Conservation (phyloP, 2,888 invertebrate species). For the Cheilosia vulpina region DNA sequence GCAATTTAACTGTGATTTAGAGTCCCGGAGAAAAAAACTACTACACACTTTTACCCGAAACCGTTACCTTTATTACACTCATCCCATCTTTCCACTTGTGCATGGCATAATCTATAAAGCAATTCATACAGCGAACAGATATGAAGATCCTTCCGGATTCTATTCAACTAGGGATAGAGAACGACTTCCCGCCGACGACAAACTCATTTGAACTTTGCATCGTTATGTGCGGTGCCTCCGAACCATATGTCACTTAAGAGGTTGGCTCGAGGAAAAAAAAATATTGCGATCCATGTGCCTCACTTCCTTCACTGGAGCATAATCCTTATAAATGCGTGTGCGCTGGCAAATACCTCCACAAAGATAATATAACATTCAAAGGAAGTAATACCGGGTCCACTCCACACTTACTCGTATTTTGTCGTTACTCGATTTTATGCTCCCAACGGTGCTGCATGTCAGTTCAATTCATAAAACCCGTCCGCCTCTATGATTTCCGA, state of each 20-base stretch:
- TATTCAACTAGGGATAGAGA: constrained; percentile 27
- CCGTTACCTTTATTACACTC: not conserved
- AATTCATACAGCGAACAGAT: constrained; percentile 34
- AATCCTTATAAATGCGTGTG: not conserved
- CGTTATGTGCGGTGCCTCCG: constrained; percentile 17
- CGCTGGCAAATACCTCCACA: constrained; percentile 15
- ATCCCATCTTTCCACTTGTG: constrained; percentile 10
- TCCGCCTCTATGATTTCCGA: constrained; percentile 28
- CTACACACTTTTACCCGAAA: not conserved
- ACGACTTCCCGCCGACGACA: constrained; percentile 37
- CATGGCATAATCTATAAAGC: constrained; percentile 33
- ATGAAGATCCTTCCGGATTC: constrained; percentile 51
- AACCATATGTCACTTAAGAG: constrained; percentile 38
- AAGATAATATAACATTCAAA: constrained; percentile 43
- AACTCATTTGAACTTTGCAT: constrained; percentile 52
- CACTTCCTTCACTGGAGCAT: constrained; percentile 19
- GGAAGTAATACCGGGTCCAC: constrained; percentile 44
- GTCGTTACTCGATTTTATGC: constrained; percentile 47
- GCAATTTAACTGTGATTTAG: constrained; percentile 25
- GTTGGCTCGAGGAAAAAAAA: not conserved
- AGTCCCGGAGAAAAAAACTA: not conserved
- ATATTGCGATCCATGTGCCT: constrained; percentile 25
- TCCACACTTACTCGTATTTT: constrained; percentile 15
- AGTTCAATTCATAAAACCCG: constrained; percentile 20
- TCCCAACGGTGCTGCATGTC: constrained; percentile 35